Conservation (phyloP, 2,888 invertebrate genomes). For the Phaedon cochleariae region DNA sequence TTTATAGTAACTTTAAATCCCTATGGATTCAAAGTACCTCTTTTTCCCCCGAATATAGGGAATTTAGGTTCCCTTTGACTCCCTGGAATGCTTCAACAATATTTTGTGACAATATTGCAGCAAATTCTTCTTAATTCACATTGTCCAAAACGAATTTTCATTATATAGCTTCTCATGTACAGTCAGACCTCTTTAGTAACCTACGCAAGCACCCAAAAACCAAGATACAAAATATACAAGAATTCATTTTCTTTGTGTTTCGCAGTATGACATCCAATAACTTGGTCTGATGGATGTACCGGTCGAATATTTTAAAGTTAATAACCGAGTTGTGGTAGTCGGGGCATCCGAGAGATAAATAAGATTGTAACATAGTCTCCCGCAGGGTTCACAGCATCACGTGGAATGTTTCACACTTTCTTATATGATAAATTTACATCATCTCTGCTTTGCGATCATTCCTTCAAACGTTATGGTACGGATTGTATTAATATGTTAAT, state of each 20-base stretch:
- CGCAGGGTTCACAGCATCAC: constrained; percentile 56
- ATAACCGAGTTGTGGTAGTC: constrained; percentile 57
- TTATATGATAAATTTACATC: constrained; percentile 58
- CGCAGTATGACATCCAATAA: constrained; percentile 49
- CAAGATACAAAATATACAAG: constrained; percentile 37
- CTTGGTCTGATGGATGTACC: constrained; percentile 49
- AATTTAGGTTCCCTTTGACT: no score
- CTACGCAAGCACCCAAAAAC: constrained; percentile 33
- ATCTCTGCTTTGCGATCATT: constrained; percentile 32
- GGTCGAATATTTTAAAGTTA: constrained; percentile 55
- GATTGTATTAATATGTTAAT: constrained; percentile 50
- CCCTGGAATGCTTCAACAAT: no score
- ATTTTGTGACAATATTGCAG: no score
- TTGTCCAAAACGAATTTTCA: no score
- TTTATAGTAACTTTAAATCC: no score
- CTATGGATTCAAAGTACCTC: no score
- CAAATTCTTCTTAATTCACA: no score
- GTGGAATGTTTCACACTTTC: constrained; percentile 60
- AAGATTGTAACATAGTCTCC: constrained; percentile 60
- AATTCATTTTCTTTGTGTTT: constrained; percentile 44
- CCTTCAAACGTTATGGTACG: constrained; percentile 43
- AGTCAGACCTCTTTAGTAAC: constrained; percentile 27
- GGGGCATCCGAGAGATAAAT: constrained; percentile 55
- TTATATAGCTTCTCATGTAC: no score
- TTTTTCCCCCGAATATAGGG: no score